Conservation (phyloP, 2,113 vertebrate species). For the Anser brachyrhynchus region DNA sequence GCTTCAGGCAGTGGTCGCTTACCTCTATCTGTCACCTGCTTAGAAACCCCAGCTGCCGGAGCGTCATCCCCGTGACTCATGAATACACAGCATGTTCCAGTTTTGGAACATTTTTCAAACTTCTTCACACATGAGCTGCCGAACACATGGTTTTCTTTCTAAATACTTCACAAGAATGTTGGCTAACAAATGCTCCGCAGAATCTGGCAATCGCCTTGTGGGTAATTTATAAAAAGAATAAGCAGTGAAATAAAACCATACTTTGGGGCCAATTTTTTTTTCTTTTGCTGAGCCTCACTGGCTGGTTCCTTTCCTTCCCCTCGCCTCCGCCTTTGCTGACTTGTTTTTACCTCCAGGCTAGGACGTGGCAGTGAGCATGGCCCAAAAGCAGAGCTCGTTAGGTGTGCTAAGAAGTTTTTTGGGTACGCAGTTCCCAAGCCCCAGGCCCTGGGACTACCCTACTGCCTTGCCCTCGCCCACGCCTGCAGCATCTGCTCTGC, state of each 20-base stretch:
- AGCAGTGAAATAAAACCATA: background rate
- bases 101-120: conserved; percentile 35
- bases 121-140: conserved; percentile 45
- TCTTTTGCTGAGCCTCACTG: background rate
- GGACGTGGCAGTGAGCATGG: background rate
- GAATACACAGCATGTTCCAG: background rate
- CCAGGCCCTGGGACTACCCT: no score
- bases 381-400: background rate
- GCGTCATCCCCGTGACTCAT: background rate
- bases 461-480: background rate
- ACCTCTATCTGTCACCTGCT: conserved; percentile 5
- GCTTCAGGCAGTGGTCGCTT: background rate
- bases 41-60: conserved; percentile 24
- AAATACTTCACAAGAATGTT: conserved; percentile 52
- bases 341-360: background rate
- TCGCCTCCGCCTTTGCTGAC: background rate
- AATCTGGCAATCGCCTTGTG: conserved; percentile 28
- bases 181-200: conserved; percentile 11
- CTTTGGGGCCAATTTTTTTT: background rate
- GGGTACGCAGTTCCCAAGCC: background rate
- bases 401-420: background rate
- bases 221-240: conserved; percentile 45
- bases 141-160: conserved; percentile 62
- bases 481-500: background rate
- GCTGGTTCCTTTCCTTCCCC: background rate